These are phyloP conservation scores for Procavia capensis DNA, from an alignment of 2,113 vertebrate species.

Conservation along the genomic window DNA sequence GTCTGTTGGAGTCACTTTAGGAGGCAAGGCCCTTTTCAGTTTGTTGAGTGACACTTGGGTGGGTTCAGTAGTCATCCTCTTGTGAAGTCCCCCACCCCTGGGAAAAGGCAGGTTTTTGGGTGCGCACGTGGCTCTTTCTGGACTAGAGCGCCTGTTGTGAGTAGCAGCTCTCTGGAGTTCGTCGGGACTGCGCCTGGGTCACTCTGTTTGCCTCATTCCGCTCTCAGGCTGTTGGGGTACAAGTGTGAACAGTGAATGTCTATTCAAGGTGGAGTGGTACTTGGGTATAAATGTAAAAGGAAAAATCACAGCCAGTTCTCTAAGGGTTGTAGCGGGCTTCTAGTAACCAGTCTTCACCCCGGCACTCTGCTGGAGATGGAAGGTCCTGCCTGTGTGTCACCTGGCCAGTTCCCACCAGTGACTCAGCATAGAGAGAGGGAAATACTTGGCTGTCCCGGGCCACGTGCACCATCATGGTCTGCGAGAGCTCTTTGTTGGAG, in stretches of 20 bases:
- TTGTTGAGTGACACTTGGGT: not conserved
- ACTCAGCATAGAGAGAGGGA: no score
- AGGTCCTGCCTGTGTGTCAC: no score
- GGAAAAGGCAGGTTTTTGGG: not conserved
- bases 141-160: not conserved
- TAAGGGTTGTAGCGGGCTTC: not conserved
- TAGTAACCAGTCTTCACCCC: not conserved
- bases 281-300: not conserved
- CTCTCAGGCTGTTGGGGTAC: not conserved
- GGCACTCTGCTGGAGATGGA: no score
- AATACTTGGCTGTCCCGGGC: no score
- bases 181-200: not conserved
- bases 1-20: slow-evolving; percentile 3
- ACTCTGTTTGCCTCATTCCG: not conserved
- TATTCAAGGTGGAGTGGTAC: not conserved
- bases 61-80: not conserved
- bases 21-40: not conserved
- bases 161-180: not conserved
- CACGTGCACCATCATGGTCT: no score
- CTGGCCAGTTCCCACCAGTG: no score
- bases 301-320: not conserved
- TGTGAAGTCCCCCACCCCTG: not conserved
- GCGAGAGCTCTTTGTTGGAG: no score
- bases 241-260: not conserved
- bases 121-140: not conserved